These are phyloP conservation scores for Cybosia mesomella DNA, from an alignment of 2,888 invertebrate species.

Conservation along the genomic window DNA sequence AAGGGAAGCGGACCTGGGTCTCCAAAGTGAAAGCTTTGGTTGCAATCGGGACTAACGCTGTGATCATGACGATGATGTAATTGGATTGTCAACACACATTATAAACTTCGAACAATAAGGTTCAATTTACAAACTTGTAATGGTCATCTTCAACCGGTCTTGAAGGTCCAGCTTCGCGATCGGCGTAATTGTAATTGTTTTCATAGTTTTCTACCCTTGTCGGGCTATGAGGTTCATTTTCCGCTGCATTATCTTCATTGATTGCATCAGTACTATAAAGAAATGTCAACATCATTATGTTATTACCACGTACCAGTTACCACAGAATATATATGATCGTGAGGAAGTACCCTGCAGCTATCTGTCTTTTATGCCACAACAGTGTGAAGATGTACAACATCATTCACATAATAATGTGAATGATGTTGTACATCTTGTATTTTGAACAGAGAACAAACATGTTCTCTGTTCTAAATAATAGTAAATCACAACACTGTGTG, in stretches of 20 bases:
- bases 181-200: conserved; percentile 31
- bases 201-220: neutral
- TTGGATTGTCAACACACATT: no score
- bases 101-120: neutral
- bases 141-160: conserved; percentile 71
- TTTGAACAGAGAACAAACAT: no score
- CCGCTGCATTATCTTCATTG: neutral
- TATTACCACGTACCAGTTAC: neutral
- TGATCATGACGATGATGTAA: no score
- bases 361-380: neutral
- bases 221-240: neutral
- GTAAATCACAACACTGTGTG: neutral
- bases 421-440: no score
- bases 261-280: conserved; percentile 1
- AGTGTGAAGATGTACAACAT: neutral
- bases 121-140: conserved; percentile 65
- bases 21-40: no score
- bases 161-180: conserved; percentile 71
- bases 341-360: neutral
- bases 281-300: neutral
- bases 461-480: no score
- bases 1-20: no score
- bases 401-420: no score
- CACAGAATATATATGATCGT: no score
- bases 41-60: no score